Conservation (phyloP, 2,113 vertebrate genomes). For the Vombatus ursinus region DNA sequence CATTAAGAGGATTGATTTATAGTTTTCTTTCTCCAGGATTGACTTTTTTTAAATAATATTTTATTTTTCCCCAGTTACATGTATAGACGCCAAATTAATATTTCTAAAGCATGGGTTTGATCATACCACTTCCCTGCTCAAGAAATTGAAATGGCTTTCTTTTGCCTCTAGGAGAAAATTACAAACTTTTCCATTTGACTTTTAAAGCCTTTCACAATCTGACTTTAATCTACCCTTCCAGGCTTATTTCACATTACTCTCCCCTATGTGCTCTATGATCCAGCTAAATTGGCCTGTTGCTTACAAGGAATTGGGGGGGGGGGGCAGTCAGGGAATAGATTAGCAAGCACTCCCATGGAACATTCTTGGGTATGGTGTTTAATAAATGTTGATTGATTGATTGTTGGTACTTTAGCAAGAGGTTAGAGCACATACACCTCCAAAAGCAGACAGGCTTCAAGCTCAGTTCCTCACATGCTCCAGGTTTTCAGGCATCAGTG, state of each 20-base stretch:
- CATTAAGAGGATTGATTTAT: neutral
- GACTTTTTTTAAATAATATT: neutral
- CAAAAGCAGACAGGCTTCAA: neutral
- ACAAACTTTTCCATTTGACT: neutral
- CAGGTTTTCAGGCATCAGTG: neutral
- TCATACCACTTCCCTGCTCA: neutral
- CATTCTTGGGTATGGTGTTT: neutral
- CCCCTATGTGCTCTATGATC: neutral
- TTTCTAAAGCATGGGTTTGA: neutral
- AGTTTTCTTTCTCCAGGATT: neutral
- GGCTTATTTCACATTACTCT: neutral
- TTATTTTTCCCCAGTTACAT: neutral
- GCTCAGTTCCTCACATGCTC: neutral
- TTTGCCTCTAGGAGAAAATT: neutral
- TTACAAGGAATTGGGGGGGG: neutral
- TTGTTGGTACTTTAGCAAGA: neutral
- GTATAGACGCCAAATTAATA: neutral
- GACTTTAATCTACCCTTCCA: neutral
- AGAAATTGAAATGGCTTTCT: neutral
- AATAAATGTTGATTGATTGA: neutral
- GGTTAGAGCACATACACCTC: neutral
- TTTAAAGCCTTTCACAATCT: neutral
- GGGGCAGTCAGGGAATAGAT: neutral
- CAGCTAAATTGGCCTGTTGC: neutral
- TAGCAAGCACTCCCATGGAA: neutral